phyloP scores from a whole-genome alignment of 2,113 vertebrate species.

The Dromiciops gliroides region DNA sequence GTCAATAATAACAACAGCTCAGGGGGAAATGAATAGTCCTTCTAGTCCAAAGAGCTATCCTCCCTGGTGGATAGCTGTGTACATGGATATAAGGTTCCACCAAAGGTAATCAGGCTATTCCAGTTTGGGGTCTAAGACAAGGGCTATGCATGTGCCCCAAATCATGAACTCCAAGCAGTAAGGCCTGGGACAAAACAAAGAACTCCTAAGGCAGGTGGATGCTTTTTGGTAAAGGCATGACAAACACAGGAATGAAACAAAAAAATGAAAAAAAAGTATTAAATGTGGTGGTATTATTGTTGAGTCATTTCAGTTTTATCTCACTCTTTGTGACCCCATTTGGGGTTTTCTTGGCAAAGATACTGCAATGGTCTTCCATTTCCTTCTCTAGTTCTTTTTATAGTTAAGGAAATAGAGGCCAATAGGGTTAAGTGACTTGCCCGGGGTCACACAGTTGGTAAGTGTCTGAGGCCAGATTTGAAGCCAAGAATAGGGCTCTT shows the following conservation, averaged over 20 bases:
- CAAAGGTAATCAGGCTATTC: neutral
- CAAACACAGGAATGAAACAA: neutral
- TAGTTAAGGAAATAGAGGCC: neutral
- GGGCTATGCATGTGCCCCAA: neutral
- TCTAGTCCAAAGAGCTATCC: neutral
- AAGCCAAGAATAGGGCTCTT: neutral
- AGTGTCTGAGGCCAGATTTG: neutral
- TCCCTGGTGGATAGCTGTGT: neutral
- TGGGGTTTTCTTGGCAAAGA: neutral
- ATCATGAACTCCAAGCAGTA: neutral
- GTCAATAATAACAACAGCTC: neutral
- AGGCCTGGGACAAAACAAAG: neutral
- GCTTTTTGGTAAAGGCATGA: neutral
- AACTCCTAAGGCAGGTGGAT: neutral
- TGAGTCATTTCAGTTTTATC: neutral
- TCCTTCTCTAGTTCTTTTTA: neutral
- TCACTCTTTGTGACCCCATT: neutral
- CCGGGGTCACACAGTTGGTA: neutral
- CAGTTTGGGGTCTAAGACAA: neutral
- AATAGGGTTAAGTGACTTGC: neutral
- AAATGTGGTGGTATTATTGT: no score
- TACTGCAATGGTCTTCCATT: neutral
- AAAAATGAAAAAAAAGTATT: no score
- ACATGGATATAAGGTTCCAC: neutral
- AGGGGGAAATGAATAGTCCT: neutral